Percentiles rank a stretch among this genome's conserved stretches.
These are phyloP conservation scores for Archips crataeganus DNA, from an alignment of 2,888 invertebrate species.

Conservation along the genomic window DNA sequence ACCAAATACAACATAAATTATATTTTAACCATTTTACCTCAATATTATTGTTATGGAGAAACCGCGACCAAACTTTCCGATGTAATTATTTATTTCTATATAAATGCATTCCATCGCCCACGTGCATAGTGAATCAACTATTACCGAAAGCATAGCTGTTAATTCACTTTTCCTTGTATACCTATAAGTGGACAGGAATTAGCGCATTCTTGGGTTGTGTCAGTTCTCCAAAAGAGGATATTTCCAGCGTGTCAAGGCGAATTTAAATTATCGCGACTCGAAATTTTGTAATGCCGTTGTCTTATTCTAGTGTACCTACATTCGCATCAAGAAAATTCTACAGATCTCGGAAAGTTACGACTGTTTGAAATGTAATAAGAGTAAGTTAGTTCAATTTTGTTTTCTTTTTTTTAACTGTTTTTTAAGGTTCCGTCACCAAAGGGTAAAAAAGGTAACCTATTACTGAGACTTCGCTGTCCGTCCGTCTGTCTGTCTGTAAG, in stretches of 20 bases:
- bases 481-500: too few species aligned
- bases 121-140: constrained; percentile 10
- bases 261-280: constrained; percentile 1
- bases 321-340: neutral
- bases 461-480: too few species aligned
- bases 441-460: too few species aligned
- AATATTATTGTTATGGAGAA: neutral
- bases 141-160: constrained; percentile 5
- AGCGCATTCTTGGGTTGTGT: constrained; percentile 16
- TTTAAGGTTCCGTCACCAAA: too few species aligned
- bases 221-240: constrained; percentile 17
- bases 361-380: neutral
- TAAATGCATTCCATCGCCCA: constrained; percentile 2
- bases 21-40: neutral
- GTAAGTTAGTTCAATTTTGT: too few species aligned
- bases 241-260: constrained; percentile 18
- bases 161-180: constrained; percentile 20
- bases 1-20: too few species aligned
- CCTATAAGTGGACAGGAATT: constrained; percentile 1
- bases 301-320: neutral
- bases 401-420: too few species aligned
- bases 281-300: neutral
- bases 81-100: constrained; percentile 3
- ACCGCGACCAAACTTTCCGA: neutral
- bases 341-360: too few species aligned